Evolutionary conservation across 2,797 vertebrate species (phyloP), one percentile per base, ranked within the genome.

Genomic region (Nothura maculosa): DNA sequence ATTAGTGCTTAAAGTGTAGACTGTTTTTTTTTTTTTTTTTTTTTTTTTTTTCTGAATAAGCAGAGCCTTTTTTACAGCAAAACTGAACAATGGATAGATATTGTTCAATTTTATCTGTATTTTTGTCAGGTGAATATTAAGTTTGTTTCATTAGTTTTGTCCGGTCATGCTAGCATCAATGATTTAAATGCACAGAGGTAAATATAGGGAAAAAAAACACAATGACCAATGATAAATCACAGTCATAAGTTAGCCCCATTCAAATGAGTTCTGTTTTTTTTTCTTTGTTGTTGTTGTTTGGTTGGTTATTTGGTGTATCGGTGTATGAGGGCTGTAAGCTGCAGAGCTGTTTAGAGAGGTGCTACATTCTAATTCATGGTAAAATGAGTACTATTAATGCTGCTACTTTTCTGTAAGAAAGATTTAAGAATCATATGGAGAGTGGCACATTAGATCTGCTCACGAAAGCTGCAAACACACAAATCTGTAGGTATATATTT

Each of bases 371-470:
- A 70, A 18, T 52, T 87, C 34, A 52, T n/a, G 42, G 20, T n/a
- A 77, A 52, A 63, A 87, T 60, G 62, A 9, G 8, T 16, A 10
- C 6, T 52, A 2, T 67, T 22, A 67, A 10, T 61, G 9, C 20
- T 72, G n/a, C 66, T 40, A 58, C 16, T 87, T 94, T 68, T 24
- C 8, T 81, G 36, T 64, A 81, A 87, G 62, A 86, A 91, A 67
- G 69, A 70, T 74, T 85, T 93, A 85, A 79, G 63, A 89, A 87
- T 50, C n/a, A 75, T 36, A 67, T 7, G 79, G 52, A 72, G 6
- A 85, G 34, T 57, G 25, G 18, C 58, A 85, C 58, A 75, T 92
- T 89, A 85, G 61, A 92, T 95, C 66, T 96, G 21, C 81, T 91
- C 50, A 87, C 43, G 22, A 87, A 67, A 93, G 72, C 1, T 83